These are phyloP conservation scores for Xyrauchen texanus DNA, from an alignment of 2,113 vertebrate genomes.

Conservation along the genomic window DNA sequence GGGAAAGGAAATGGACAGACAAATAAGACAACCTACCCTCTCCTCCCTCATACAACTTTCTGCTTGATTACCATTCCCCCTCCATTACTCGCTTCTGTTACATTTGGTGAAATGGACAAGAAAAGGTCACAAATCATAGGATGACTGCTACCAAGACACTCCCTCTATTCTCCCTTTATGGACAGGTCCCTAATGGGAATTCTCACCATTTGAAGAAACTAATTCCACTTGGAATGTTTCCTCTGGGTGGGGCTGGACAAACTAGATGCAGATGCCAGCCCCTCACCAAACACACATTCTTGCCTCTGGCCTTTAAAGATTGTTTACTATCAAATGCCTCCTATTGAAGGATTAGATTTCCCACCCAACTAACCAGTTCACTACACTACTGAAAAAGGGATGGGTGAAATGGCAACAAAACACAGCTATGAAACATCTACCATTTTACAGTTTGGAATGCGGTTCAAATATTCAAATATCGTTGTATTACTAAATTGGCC, in stretches of 20 bases:
- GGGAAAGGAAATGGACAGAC: conserved; percentile 43
- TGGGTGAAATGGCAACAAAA: conserved; percentile 6
- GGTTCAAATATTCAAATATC: not conserved
- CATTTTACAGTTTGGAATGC: not conserved
- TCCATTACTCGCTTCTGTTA: conserved; percentile 44
- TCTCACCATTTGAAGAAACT: conserved; percentile 60
- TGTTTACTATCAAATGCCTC: conserved; percentile 44
- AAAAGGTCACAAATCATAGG: conserved; percentile 54
- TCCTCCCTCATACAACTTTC: conserved; percentile 30
- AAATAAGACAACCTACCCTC: conserved; percentile 39
- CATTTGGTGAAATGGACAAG: conserved; percentile 10
- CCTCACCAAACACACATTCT: conserved; percentile 33
- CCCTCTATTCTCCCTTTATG: conserved; percentile 43
- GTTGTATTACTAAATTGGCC: not conserved
- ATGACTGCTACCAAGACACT: conserved; percentile 26
- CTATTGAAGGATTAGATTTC: conserved; percentile 27
- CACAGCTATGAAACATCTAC: conserved; percentile 7
- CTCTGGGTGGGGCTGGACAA: conserved; percentile 59
- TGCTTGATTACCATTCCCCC: conserved; percentile 46
- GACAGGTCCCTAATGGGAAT: conserved; percentile 43
- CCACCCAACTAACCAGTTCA: conserved; percentile 22
- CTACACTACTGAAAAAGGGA: conserved; percentile 19
- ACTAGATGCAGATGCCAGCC: conserved; percentile 43
- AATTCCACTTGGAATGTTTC: conserved; percentile 61
- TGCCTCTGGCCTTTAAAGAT: conserved; percentile 41